Percentiles rank a stretch among this genome's conserved stretches.
Evolutionary conservation across 1,140 invertebrate genomes (phyloP).

Genomic region (Bombyx mandarina): DNA sequence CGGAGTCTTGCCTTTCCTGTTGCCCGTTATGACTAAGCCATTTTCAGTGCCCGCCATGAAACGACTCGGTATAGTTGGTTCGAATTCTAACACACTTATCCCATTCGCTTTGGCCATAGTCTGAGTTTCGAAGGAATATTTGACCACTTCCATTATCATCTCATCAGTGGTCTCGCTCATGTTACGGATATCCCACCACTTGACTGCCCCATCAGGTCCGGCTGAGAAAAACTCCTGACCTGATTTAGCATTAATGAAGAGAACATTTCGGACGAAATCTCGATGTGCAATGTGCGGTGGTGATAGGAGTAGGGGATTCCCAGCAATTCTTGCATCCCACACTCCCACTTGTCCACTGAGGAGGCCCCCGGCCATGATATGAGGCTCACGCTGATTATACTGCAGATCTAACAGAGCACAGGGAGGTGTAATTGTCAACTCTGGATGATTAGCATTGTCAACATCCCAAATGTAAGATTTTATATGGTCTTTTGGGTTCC

Average conservation of each 20-base stretch:
- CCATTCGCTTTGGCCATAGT: conserved; percentile 79
- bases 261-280: conserved; percentile 81
- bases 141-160: conserved; percentile 84
- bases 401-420: conserved; percentile 85
- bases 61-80: conserved; percentile 89
- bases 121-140: conserved; percentile 76
- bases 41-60: conserved; percentile 83
- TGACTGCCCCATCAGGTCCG: conserved; percentile 87
- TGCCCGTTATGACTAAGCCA: conserved; percentile 84
- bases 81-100: conserved; percentile 87
- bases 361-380: conserved; percentile 74
- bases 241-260: conserved; percentile 88
- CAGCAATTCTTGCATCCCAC: conserved; percentile 83
- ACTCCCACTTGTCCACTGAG: conserved; percentile 72
- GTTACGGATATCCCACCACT: conserved; percentile 91
- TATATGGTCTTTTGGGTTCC: conserved; percentile 39
- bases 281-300: conserved; percentile 80
- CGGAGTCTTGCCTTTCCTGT: conserved; percentile 85
- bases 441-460: conserved; percentile 90
- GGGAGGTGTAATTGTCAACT: conserved; percentile 78
- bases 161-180: conserved; percentile 83
- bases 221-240: conserved; percentile 90
- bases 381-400: conserved; percentile 90
- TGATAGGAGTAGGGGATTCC: conserved; percentile 73
- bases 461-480: conserved; percentile 93